Conservation (phyloP, 2,113 vertebrate genomes). For the Phocoena phocoena region DNA sequence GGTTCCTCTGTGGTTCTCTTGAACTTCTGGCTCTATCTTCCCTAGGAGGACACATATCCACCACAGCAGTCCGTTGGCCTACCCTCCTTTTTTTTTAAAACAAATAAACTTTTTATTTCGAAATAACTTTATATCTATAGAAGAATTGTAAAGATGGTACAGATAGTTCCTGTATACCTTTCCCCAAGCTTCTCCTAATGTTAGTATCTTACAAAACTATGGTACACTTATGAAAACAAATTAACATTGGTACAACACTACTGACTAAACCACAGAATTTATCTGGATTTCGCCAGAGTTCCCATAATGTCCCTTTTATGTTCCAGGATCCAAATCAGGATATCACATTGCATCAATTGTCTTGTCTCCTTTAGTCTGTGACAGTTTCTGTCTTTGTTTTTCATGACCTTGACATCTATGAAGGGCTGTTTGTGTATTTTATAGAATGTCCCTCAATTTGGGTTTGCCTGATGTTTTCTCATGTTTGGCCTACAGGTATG, state of each 20-base stretch:
- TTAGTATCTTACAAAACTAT: not conserved
- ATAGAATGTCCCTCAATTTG: not conserved
- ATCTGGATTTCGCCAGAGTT: not conserved
- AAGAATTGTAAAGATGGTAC: constrained; percentile 4
- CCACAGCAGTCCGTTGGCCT: not conserved
- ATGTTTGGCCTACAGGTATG: not conserved
- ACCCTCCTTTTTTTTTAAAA: not conserved
- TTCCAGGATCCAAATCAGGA: not conserved
- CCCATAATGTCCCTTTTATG: not conserved
- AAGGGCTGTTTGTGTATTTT: not conserved
- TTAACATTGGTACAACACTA: not conserved
- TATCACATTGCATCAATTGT: not conserved
- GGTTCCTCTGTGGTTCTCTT: constrained; percentile 24
- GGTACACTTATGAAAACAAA: constrained; percentile 15
- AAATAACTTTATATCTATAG: constrained; percentile 7
- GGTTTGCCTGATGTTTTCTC: not conserved
- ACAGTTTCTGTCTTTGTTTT: not conserved
- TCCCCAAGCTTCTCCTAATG: not conserved
- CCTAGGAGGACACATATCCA: not conserved
- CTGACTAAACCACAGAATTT: not conserved
- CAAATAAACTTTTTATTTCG: not conserved
- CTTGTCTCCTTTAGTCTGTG: not conserved
- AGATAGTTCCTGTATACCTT: not conserved
- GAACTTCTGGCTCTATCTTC: not conserved
- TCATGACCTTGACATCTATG: not conserved